A percentile compares a stretch with the other conserved stretches of the same genome.
These are phyloP conservation scores for Hipposideros larvatus DNA, from an alignment of 2,797 vertebrate genomes.

Conservation along the genomic window DNA sequence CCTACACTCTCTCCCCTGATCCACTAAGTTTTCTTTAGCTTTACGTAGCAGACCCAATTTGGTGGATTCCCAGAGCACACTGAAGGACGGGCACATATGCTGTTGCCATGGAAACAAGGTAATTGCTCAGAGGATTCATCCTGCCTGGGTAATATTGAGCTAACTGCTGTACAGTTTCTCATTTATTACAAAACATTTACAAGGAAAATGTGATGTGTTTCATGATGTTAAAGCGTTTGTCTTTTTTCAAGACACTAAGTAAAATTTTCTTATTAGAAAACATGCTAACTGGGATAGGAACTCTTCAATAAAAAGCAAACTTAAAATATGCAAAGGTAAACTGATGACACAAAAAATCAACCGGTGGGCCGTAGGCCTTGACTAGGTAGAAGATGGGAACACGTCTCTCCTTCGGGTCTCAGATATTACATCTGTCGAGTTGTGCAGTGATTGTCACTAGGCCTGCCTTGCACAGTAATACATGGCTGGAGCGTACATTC, in stretches of 20 bases:
- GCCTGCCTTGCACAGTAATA: neutral
- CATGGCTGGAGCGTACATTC: accelerated
- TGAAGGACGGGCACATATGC: slow-evolving; percentile 61
- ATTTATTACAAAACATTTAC: slow-evolving; percentile 80
- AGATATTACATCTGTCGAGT: neutral
- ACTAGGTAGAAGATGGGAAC: neutral
- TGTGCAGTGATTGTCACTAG: neutral
- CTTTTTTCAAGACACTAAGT: slow-evolving; percentile 51
- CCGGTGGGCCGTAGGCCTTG: neutral
- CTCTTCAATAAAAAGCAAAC: neutral
- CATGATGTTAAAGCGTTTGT: slow-evolving; percentile 53
- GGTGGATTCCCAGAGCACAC: slow-evolving; percentile 38
- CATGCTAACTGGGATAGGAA: slow-evolving; percentile 55
- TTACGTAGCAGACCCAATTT: slow-evolving; percentile 56
- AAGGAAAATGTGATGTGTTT: slow-evolving; percentile 69
- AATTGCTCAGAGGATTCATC: slow-evolving; percentile 73
- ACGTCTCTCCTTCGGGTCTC: neutral
- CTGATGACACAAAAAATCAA: neutral
- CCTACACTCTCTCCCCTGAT: neutral
- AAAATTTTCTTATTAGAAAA: slow-evolving; percentile 62
- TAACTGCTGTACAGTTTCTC: slow-evolving; percentile 67
- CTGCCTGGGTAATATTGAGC: slow-evolving; percentile 66
- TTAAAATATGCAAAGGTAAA: neutral
- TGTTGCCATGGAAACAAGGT: slow-evolving; percentile 77
- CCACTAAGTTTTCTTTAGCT: slow-evolving; percentile 46